Percentiles rank a stretch among this genome's conserved stretches.
Evolutionary conservation across 1,140 invertebrate species (phyloP).

Genomic region (Dendrolimus kikuchii): DNA sequence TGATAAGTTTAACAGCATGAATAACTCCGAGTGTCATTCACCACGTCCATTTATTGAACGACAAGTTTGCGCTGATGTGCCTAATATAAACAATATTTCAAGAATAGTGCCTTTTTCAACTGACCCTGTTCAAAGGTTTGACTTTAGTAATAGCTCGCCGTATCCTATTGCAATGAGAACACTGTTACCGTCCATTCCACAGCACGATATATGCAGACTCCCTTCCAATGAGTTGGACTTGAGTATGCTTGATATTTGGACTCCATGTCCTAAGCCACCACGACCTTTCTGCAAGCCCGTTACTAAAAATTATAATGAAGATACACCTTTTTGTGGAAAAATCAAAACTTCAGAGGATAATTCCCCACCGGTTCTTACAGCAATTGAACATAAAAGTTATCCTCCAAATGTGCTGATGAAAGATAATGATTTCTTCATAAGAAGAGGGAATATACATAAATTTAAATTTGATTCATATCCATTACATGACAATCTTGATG

Average conservation of each 20-base stretch:
- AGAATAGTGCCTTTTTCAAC: slow-evolving; percentile 27
- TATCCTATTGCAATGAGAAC: slow-evolving; percentile 44
- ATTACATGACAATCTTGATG: slow-evolving; percentile 29
- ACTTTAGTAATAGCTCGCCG: slow-evolving; percentile 42
- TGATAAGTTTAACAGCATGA: slow-evolving; percentile 28
- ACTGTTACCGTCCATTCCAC: slow-evolving; percentile 9
- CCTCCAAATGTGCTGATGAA: slow-evolving; percentile 33
- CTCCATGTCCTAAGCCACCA: slow-evolving; percentile 19
- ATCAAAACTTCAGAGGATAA: background rate
- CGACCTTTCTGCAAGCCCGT: slow-evolving; percentile 11
- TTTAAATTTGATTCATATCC: slow-evolving; percentile 17
- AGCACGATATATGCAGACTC: slow-evolving; percentile 18
- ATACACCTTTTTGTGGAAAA: background rate
- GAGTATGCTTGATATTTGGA: slow-evolving; percentile 42
- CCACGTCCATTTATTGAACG: slow-evolving; percentile 48
- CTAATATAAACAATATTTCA: slow-evolving; percentile 13
- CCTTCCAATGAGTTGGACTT: slow-evolving; percentile 55
- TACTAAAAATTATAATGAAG: slow-evolving; percentile 7
- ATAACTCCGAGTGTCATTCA: slow-evolving; percentile 49
- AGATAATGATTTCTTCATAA: slow-evolving; percentile 51
- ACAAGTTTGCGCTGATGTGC: slow-evolving; percentile 18
- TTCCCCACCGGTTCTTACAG: slow-evolving; percentile 16
- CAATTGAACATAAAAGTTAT: slow-evolving; percentile 28
- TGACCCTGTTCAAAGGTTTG: slow-evolving; percentile 44
- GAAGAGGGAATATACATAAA: slow-evolving; percentile 31